Percentiles rank a stretch among this genome's conserved stretches.
Conservation (phyloP, 2,888 invertebrate species). For the Leucophenga maculata region DNA sequence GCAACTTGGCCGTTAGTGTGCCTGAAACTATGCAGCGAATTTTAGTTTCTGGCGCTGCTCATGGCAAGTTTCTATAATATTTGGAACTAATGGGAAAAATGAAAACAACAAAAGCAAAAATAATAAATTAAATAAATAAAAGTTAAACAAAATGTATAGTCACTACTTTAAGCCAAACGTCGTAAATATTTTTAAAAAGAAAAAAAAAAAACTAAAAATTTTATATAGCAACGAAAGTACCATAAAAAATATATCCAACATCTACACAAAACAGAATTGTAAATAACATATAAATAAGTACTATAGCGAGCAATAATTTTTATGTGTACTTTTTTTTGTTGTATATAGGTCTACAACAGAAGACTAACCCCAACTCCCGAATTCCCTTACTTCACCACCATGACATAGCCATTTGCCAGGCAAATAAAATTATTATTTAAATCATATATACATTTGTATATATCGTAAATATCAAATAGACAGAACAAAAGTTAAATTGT, state of each 20-base stretch:
- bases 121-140: slow-evolving; percentile 58
- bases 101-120: too few species aligned
- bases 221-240: slow-evolving; percentile 51
- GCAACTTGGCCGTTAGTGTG: slow-evolving; percentile 44
- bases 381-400: slow-evolving; percentile 18
- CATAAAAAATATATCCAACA: slow-evolving; percentile 50
- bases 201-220: slow-evolving; percentile 46
- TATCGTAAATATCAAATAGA: not conserved
- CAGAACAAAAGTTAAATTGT: slow-evolving; percentile 22
- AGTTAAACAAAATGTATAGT: slow-evolving; percentile 72
- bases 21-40: slow-evolving; percentile 55
- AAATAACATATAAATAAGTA: slow-evolving; percentile 16
- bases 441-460: not conserved
- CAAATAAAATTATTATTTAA: not conserved
- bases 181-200: slow-evolving; percentile 19
- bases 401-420: slow-evolving; percentile 23
- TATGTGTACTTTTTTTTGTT: slow-evolving; percentile 28
- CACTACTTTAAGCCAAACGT: slow-evolving; percentile 71
- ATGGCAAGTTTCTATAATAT: slow-evolving; percentile 34
- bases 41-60: slow-evolving; percentile 47
- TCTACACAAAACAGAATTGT: slow-evolving; percentile 39
- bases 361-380: slow-evolving; percentile 31
- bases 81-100: not conserved
- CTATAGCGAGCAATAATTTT: slow-evolving; percentile 57
- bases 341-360: slow-evolving; percentile 34